Evolutionary conservation across 2,888 invertebrate genomes (phyloP).

Genomic region (Drosophila borealis): DNA sequence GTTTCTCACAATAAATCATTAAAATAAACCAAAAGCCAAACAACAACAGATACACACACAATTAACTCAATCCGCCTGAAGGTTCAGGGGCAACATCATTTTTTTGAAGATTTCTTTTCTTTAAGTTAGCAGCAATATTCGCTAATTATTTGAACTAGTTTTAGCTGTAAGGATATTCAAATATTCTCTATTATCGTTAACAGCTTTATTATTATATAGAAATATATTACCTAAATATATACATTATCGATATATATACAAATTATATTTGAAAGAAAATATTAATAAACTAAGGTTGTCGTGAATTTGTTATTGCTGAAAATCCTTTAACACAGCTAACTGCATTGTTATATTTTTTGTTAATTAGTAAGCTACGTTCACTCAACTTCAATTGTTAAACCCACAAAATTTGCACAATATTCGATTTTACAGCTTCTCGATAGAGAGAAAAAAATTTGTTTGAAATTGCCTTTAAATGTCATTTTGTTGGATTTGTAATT

Average conservation of each 20-base stretch:
- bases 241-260: not conserved
- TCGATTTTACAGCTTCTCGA: not conserved
- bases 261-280: not conserved
- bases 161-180: not conserved
- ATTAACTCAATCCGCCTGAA: constrained; percentile 6
- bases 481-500: constrained; percentile 44
- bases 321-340: too few species aligned
- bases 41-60: not conserved
- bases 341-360: too few species aligned
- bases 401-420: not conserved
- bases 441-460: not conserved
- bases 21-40: constrained; percentile 7
- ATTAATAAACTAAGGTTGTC: too few species aligned
- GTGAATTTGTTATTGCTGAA: not conserved
- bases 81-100: constrained; percentile 4
- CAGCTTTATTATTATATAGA: not conserved
- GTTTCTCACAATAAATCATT: constrained; percentile 39
- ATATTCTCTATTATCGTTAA: not conserved
- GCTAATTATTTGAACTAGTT: constrained; percentile 1
- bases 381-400: not conserved
- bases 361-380: too few species aligned
- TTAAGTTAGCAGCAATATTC: not conserved
- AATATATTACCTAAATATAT: not conserved
- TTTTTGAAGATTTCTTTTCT: constrained; percentile 2
- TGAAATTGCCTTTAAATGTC: constrained; percentile 55